Conservation (phyloP, 2,888 invertebrate genomes). For the Heliconius charithonia region DNA sequence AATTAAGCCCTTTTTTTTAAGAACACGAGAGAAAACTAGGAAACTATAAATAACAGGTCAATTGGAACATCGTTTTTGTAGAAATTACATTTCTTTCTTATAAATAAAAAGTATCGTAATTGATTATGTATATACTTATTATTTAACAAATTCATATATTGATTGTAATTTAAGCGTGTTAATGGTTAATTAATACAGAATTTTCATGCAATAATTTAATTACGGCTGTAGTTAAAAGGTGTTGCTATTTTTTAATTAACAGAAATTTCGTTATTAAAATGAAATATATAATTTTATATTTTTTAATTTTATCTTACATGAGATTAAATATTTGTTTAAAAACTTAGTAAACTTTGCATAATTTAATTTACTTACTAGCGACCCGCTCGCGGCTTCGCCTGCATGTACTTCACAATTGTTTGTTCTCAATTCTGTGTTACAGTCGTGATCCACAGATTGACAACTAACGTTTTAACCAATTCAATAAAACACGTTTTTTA, state of each 20-base stretch:
- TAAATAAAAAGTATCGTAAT: slow-evolving; percentile 17
- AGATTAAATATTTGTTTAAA: background rate
- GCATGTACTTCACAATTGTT: no score
- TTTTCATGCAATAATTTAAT: background rate
- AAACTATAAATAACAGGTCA: background rate
- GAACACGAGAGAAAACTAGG: background rate
- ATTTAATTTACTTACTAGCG: no score
- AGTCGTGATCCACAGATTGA: no score
- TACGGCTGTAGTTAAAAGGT: background rate
- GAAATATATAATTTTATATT: background rate
- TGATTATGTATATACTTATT: slow-evolving; percentile 29
- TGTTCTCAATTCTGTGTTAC: no score
- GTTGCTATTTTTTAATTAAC: background rate
- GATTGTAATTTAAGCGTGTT: slow-evolving; percentile 3
- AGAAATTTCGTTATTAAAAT: no score
- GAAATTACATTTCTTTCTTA: background rate
- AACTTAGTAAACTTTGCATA: background rate
- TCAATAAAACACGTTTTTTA: no score
- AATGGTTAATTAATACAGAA: background rate
- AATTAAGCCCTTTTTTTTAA: background rate
- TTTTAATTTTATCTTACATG: background rate
- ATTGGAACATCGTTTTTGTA: slow-evolving; percentile 18
- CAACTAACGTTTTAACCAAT: no score
- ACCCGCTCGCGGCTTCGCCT: no score
- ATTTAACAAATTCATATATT: slow-evolving; percentile 31